Evolutionary conservation across 2,888 invertebrate species (phyloP), one percentile per base, ranked within the genome.

Genomic region (Anodontia alba): DNA sequence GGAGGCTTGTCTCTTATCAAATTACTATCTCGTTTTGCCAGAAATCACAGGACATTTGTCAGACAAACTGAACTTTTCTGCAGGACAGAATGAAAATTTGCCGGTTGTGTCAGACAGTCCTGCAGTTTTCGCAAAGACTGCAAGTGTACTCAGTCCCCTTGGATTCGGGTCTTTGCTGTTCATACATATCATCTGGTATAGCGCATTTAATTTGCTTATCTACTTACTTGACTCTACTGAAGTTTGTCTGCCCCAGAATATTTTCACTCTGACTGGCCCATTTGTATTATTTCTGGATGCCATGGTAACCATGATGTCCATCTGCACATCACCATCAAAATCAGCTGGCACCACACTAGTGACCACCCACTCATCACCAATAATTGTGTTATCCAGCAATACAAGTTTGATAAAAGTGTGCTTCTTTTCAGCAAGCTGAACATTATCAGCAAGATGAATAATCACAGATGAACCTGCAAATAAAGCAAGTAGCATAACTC

Each of bases 251-350:
- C 91, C 91, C 91, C 89, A 90, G 74, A 90, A 89, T 42, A 92
- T 89, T 31, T 88, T 78, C 17, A 88, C 88, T 43, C 73, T 80
- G 23, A 88, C 85, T 33, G 51, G 68, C 15, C 43, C 69, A 33
- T 31, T 8, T 26, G 69, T 68, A 0, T 71, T 42, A 1, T 51
- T 5, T 29, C 67, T 57, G 43, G 69, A 23, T 43, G 81, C 31
- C 49, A 77, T 72, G 5, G 93, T 97, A 0, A 99, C 96, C 85
- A 99, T 93, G 23, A 99, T 96, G 94, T 99, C 99, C 98, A 99
- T 98, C 77, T 97, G 96, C 0, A 98, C 97, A 95, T 99, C 99
- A 0, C 99, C 99, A 95, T 98, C 97, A 93, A 97, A 99, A 94
- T 99, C 99, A 0, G 98, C 98, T 36, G 99, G 98, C 0, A 98